phyloP scores from a whole-genome alignment of 2,113 vertebrate genomes.

The Pedetes capensis region DNA sequence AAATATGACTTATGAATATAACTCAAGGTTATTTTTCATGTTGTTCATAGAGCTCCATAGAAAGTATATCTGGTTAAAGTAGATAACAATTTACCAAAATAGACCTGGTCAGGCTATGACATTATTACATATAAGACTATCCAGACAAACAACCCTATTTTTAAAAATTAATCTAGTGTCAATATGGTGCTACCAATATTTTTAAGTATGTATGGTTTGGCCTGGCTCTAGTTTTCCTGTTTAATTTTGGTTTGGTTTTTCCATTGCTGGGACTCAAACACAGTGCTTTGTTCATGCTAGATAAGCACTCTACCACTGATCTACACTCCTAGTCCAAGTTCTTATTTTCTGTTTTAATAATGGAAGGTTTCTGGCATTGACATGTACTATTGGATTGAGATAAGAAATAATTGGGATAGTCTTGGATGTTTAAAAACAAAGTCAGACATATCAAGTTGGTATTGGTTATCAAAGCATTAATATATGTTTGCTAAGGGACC shows the following conservation, averaged over 20 bases:
- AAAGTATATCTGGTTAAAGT: slow-evolving; percentile 77
- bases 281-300: background rate
- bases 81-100: slow-evolving; percentile 76
- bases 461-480: background rate
- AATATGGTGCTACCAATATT: background rate
- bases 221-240: background rate
- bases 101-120: slow-evolving; percentile 56
- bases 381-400: background rate
- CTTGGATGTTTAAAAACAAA: background rate
- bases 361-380: background rate
- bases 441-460: background rate
- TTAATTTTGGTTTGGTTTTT: background rate
- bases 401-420: background rate
- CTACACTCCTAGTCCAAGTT: background rate
- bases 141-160: slow-evolving; percentile 44
- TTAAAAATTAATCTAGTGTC: slow-evolving; percentile 58
- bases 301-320: background rate
- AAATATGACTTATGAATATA: slow-evolving; percentile 75
- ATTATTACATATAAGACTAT: slow-evolving; percentile 58
- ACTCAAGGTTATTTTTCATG: slow-evolving; percentile 70
- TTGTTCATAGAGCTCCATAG: slow-evolving; percentile 53
- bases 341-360: background rate
- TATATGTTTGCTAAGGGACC: background rate
- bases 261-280: background rate
- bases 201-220: background rate